Base-by-base conservation (phyloP, 2,888 invertebrate species). In the Schrankia costaestrigalis region DNA sequence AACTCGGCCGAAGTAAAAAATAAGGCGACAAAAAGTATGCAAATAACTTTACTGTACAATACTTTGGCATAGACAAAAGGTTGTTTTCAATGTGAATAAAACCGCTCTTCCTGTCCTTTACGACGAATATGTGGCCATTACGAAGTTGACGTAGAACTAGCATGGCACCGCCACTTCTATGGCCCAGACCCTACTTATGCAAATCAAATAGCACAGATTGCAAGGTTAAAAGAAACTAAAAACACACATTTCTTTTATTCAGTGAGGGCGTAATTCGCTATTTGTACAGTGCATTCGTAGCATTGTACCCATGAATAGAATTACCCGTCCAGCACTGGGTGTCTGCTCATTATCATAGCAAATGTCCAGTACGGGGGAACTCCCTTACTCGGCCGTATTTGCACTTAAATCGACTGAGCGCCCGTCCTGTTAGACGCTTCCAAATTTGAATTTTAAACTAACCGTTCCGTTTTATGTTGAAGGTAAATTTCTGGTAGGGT, bases 401-500 rank as follows among this genome's bases (percentile, higher is more conserved):
- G 70, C 73, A 73, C 75, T 68, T 68, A 70, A 68, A 56, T 56
- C 59, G 59, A 51, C 56, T 51, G 51, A 48, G 59, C 56, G 46
- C 59, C 63, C 62, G 64, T 61, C 65, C 64, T 71, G 78, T 76
- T 78, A 78, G 73, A 78, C 75, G 75, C 52, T 71, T 57, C 67
- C 67, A 60, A 82, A 83, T 84, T 83, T 83, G 76, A 82, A 83
- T 83, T 83, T 84, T 80, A 83, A 84, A 83, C 75, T 82, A 82
- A 84, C 74, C 82, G 73, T 67, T 69, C 76, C 75, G 68, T 75
- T 81, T 78, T 78, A 73, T 67, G 66, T 70, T 63, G 69, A 63
- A 73, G 71, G 77, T 79, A 76, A 77, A 79, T 74, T 74, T 71
- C 62, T 65, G 25, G 64, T 44, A 18, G 46, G 53, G 66, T 73